These are phyloP conservation scores for Onychostruthus taczanowskii DNA, from an alignment of 2,113 vertebrate species.

Conservation along the genomic window DNA sequence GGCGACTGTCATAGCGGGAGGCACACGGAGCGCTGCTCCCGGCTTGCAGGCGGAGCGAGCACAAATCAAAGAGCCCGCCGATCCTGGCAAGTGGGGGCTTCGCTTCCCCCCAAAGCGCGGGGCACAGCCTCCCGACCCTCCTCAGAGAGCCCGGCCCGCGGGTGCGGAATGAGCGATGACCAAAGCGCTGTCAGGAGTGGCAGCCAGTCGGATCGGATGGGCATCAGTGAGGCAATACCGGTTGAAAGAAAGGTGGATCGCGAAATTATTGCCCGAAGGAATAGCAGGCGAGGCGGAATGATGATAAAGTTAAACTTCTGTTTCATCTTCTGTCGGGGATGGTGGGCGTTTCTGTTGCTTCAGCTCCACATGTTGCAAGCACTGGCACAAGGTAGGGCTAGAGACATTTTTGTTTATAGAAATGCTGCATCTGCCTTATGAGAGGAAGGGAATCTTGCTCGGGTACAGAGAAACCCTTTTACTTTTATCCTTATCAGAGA, in stretches of 20 bases:
- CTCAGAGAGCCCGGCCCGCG: slow-evolving; percentile 26
- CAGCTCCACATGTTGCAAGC: slow-evolving; percentile 83
- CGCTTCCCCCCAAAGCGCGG: not conserved
- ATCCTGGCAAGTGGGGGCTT: not conserved
- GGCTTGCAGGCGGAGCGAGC: slow-evolving; percentile 12
- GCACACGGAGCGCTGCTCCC: slow-evolving; percentile 11
- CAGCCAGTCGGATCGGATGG: slow-evolving; percentile 3
- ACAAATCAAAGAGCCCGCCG: not conserved
- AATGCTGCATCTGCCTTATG: slow-evolving; percentile 32
- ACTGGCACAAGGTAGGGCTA: slow-evolving; percentile 82
- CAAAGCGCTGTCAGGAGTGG: slow-evolving; percentile 16
- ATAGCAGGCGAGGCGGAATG: slow-evolving; percentile 58
- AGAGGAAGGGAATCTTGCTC: not conserved
- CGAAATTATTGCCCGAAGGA: slow-evolving; percentile 46
- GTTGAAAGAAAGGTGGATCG: slow-evolving; percentile 18
- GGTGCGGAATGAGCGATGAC: slow-evolving; percentile 30
- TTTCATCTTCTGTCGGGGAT: slow-evolving; percentile 69
- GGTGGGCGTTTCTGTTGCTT: slow-evolving; percentile 82
- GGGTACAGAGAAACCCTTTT: slow-evolving; percentile 12
- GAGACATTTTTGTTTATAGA: slow-evolving; percentile 47
- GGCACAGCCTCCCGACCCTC: slow-evolving; percentile 5
- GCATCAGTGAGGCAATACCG: slow-evolving; percentile 1
- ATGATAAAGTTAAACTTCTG: slow-evolving; percentile 79
- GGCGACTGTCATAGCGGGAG: slow-evolving; percentile 30
- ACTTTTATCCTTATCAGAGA: slow-evolving; percentile 6